Conservation (phyloP, 2,888 invertebrate species). For the Mythimna ferrago region DNA sequence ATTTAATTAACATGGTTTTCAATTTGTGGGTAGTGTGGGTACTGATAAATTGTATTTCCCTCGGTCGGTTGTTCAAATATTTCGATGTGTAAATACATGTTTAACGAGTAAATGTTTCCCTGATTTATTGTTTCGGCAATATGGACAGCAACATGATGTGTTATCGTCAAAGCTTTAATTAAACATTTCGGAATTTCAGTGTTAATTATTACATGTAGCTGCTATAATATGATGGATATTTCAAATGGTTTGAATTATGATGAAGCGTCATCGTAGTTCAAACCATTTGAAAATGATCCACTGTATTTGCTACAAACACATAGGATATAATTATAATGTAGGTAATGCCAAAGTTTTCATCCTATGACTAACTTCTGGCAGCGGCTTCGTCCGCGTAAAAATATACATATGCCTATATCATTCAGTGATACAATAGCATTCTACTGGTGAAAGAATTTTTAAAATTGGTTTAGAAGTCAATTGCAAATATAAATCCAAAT, state of each 20-base stretch:
- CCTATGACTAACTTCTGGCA: too few species aligned
- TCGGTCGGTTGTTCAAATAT: slow-evolving; percentile 19
- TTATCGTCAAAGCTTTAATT: slow-evolving; percentile 4
- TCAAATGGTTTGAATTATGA: too few species aligned
- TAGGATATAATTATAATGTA: too few species aligned
- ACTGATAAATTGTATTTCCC: slow-evolving; percentile 2
- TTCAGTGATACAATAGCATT: too few species aligned
- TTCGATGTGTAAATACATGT: slow-evolving; percentile 18
- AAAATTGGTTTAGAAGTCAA: too few species aligned
- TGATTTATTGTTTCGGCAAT: slow-evolving; percentile 17
- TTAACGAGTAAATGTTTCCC: slow-evolving; percentile 19
- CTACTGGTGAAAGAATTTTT: too few species aligned
- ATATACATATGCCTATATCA: too few species aligned
- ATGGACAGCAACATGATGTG: slow-evolving; percentile 6
- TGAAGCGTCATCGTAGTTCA: too few species aligned
- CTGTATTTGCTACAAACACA: neutral
- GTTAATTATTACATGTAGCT: neutral
- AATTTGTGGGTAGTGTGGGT: neutral
- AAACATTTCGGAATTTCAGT: slow-evolving; percentile 2
- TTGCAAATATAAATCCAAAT: too few species aligned
- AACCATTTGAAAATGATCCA: neutral
- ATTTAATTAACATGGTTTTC: slow-evolving; percentile 18
- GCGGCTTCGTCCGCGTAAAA: too few species aligned
- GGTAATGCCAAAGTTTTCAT: too few species aligned
- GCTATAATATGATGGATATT: too few species aligned